A percentile compares a stretch with the other conserved stretches of the same genome.
Conservation (phyloP, 2,113 vertebrate genomes). For the Australoheros scitulus region DNA sequence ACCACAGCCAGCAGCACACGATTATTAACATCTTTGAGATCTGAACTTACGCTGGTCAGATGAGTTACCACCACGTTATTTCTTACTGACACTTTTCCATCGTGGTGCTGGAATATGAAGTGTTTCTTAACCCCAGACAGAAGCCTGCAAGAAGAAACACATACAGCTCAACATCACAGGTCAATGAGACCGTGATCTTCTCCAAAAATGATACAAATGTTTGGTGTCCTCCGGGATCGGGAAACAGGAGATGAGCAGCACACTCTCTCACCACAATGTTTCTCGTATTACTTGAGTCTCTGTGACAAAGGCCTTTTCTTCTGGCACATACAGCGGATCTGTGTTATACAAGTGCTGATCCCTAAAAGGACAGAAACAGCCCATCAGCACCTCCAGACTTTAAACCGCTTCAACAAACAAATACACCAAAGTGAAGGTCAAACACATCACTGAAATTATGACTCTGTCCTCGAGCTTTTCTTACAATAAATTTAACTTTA, state of each 20-base stretch:
- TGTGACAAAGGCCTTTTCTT: conserved; percentile 90
- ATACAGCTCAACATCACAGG: background rate
- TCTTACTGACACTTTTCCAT: conserved; percentile 92
- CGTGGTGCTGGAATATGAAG: conserved; percentile 93
- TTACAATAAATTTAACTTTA: background rate
- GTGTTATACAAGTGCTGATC: conserved; percentile 94
- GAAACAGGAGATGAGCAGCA: background rate
- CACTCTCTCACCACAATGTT: conserved; percentile 89
- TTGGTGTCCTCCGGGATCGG: too few relatives aligned
- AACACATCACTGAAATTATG: background rate
- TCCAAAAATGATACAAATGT: background rate
- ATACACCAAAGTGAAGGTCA: background rate
- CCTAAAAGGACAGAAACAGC: conserved; percentile 74
- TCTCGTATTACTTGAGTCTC: conserved; percentile 96
- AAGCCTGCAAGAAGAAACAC: conserved; percentile 83
- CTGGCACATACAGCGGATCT: conserved; percentile 90
- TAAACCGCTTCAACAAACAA: background rate
- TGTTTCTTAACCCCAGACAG: conserved; percentile 96
- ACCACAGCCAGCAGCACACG: fast-evolving
- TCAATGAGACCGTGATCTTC: too few relatives aligned
- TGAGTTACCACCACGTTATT: conserved; percentile 93
- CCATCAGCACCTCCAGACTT: background rate
- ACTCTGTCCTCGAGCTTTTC: too few relatives aligned
- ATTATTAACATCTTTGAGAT: background rate
- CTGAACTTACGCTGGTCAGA: conserved; percentile 89